Evolutionary conservation across 53 echinoderm and acorn worm genomes (phyloP).

Genomic region (Glandiceps talaboti): DNA sequence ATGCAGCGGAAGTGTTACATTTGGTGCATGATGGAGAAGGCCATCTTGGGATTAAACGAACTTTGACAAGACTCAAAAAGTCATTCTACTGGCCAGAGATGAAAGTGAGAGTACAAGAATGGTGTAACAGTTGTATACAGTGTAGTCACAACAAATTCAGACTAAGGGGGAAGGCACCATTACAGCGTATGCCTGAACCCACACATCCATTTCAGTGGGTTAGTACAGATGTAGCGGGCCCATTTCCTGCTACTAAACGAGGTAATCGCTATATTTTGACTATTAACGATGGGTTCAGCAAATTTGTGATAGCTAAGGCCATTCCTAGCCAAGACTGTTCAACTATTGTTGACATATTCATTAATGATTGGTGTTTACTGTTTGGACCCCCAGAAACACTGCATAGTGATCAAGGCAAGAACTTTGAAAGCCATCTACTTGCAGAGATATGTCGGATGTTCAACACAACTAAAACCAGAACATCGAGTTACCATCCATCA

Average conservation of each 20-base stretch:
- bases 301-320: too few relatives aligned
- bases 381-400: background rate
- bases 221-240: too few relatives aligned
- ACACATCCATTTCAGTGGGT: too few relatives aligned
- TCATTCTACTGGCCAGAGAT: background rate
- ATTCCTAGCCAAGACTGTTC: too few relatives aligned
- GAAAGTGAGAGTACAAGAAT: background rate
- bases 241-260: too few relatives aligned
- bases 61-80: background rate
- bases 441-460: background rate
- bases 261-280: too few relatives aligned
- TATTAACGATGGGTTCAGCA: too few relatives aligned
- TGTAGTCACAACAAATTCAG: background rate
- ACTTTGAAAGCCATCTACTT: background rate
- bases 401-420: background rate
- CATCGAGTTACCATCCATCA: background rate
- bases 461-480: background rate
- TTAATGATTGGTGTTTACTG: too few relatives aligned
- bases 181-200: too few relatives aligned
- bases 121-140: background rate
- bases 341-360: too few relatives aligned
- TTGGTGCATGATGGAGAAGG: background rate
- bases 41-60: background rate
- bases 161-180: background rate
- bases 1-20: background rate